phyloP scores from a whole-genome alignment of 2,888 invertebrate species.

The Leptinotarsa peninsularis region DNA sequence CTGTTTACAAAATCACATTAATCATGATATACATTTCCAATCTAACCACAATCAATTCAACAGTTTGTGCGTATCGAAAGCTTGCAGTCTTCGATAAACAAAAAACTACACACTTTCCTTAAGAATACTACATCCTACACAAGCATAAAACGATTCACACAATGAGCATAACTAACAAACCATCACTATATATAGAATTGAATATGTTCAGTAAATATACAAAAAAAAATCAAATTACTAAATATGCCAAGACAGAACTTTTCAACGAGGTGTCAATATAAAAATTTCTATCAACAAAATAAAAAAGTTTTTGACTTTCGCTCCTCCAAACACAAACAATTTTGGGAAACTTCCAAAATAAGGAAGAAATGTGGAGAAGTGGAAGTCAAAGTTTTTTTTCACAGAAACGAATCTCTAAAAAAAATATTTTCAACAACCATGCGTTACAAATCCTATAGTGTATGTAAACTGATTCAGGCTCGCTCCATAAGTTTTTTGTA shows the following conservation, averaged over 20 bases:
- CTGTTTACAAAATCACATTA: neutral
- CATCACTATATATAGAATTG: neutral
- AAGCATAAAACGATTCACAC: slow-evolving; percentile 2
- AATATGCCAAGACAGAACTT: neutral
- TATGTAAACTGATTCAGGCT: no score
- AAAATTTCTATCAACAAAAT: neutral
- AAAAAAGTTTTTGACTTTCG: no score
- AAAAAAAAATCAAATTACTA: neutral
- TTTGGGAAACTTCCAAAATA: no score
- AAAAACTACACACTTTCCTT: neutral
- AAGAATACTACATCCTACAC: neutral
- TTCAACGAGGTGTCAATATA: neutral
- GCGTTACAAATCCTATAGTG: no score
- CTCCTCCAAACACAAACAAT: no score
- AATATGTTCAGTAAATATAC: neutral
- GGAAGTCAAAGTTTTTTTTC: no score
- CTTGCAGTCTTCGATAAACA: neutral
- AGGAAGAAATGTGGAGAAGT: no score
- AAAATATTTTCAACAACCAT: no score
- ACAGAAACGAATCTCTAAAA: no score
- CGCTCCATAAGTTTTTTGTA: no score
- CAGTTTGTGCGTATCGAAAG: slow-evolving; percentile 1
- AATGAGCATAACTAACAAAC: neutral
- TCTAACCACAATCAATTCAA: slow-evolving; percentile 12
- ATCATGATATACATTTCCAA: slow-evolving; percentile 8